Evolutionary conservation across 2,113 vertebrate genomes (phyloP).

Genomic region (Emydocephalus ijimae): DNA sequence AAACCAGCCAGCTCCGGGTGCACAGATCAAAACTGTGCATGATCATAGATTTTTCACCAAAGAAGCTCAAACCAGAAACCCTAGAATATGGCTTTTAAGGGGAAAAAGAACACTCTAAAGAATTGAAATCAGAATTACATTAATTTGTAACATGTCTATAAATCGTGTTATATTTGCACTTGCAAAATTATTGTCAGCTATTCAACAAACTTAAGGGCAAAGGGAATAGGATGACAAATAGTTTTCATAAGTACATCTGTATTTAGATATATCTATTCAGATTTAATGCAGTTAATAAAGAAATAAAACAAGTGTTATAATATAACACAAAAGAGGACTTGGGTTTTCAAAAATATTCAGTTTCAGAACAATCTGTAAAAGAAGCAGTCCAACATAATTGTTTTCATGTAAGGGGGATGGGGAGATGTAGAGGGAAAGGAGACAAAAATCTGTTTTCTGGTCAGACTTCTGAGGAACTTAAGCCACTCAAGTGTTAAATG

Average conservation of each 20-base stretch:
- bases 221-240: not conserved
- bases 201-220: not conserved
- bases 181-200: not conserved
- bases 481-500: conserved; percentile 12
- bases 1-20: too few species aligned
- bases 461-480: not conserved
- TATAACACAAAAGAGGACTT: conserved; percentile 26
- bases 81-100: too few species aligned
- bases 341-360: conserved; percentile 33
- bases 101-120: too few species aligned
- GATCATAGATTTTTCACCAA: too few species aligned
- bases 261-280: not conserved
- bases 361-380: conserved; percentile 36
- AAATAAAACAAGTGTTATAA: conserved; percentile 23
- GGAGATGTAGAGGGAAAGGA: conserved; percentile 38
- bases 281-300: not conserved
- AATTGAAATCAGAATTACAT: too few species aligned
- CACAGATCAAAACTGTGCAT: too few species aligned
- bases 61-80: too few species aligned
- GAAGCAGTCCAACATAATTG: conserved; percentile 20
- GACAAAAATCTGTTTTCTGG: not conserved
- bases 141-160: too few species aligned
- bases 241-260: not conserved
- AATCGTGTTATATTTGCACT: not conserved
- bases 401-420: conserved; percentile 41